Base-by-base conservation (phyloP, 1,140 invertebrate species). In the Lordiphosa clarofinis region DNA sequence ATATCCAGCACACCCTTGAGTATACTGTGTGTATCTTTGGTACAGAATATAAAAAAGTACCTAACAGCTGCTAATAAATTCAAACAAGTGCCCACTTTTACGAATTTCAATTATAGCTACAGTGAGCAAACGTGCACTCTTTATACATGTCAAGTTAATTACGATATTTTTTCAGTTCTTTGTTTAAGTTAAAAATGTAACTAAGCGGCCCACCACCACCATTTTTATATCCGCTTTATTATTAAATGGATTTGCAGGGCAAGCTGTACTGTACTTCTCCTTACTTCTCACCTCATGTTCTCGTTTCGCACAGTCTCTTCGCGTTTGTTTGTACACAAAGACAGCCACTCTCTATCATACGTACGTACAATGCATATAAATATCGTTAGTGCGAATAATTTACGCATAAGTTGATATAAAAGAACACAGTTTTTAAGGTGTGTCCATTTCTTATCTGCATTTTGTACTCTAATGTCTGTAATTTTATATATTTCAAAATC, bases 391-490 rank as follows among this genome's bases (percentile, higher is more conserved):
- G 28, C 7, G 2, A 7, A 8, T 31, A 31, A 21, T 7, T 24
- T 24, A 3, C 21, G 6, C 21, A 11, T 58, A 60, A 46, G 24
- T 33, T 40, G 39, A 40, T 40, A 42, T 12, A 1, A 60, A 31
- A 4, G 12, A 35, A 36, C 0, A 21, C 10, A 2, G 36, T 37
- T 49, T 63, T 61, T 63, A 57, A 63, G 46, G 60, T 63, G 60
- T 43, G 35, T 63, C 57, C 57, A 37, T 42, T 61, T 12, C 57
- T 63, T 63, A 63, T 61, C 60, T 50, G 13, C 44, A 8, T 8
- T 31, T 7, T 31, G 5, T 31, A 31, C 28, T 8, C 7, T 31
- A 8, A 31, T 2, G 28, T 5, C 44, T 21, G 11, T 43, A 43
- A 61, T 50, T 61, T 56, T 56, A 48, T 64, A 39, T 11, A n/a